These are phyloP conservation scores for Caenorhabditis drosophilae DNA, from an alignment of 2,888 invertebrate genomes.

Conservation along the genomic window DNA sequence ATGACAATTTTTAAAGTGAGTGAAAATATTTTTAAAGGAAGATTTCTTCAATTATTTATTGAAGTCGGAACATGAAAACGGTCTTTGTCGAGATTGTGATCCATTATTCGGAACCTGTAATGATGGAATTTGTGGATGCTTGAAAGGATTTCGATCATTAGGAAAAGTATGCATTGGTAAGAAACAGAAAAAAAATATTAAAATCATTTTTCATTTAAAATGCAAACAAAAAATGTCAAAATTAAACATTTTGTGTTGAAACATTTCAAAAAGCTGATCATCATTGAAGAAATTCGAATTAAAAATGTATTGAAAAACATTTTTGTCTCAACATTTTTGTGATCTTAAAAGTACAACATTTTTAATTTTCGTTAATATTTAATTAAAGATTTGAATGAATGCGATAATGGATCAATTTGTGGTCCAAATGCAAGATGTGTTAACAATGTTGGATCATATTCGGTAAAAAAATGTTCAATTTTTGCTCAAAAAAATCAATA, in stretches of 20 bases:
- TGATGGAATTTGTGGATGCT: slow-evolving; percentile 59
- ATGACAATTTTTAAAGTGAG: too few species aligned
- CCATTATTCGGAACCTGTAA: slow-evolving; percentile 55
- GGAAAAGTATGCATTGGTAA: slow-evolving; percentile 60
- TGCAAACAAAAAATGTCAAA: too few species aligned
- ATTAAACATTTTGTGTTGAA: not conserved
- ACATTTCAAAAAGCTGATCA: too few species aligned
- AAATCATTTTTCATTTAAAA: too few species aligned
- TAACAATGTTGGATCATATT: slow-evolving; percentile 79
- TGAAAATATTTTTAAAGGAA: too few species aligned
- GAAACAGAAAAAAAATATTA: slow-evolving; percentile 12
- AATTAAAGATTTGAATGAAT: slow-evolving; percentile 83
- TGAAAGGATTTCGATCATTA: slow-evolving; percentile 56
- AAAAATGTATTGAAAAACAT: not conserved
- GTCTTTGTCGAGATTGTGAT: slow-evolving; percentile 46
- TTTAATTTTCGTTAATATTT: not conserved
- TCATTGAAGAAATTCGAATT: not conserved
- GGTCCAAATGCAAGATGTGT: slow-evolving; percentile 82
- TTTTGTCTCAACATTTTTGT: slow-evolving; percentile 1
- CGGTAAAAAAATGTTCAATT: not conserved
- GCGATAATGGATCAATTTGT: slow-evolving; percentile 79
- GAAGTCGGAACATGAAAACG: not conserved
- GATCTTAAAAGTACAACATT: not conserved
- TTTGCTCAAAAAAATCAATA: not conserved
- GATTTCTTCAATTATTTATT: too few species aligned